Conservation (phyloP, 92 coral and sea anemone species). For the Phymanthus crucifer region DNA sequence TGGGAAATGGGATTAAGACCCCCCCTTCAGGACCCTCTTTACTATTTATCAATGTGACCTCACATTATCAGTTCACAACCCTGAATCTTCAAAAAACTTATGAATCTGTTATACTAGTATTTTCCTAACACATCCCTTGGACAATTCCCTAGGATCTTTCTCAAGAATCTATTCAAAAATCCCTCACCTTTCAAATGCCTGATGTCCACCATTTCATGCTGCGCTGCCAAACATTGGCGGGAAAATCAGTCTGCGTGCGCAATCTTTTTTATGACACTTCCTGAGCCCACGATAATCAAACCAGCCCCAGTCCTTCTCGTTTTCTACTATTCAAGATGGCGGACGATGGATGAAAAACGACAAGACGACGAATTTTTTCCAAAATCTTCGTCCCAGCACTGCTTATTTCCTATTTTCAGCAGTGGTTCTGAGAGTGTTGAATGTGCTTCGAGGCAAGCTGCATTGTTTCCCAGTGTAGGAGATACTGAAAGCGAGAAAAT, state of each 20-base stretch:
- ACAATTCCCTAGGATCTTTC: background rate
- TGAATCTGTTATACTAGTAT: too few relatives aligned
- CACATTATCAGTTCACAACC: too few relatives aligned
- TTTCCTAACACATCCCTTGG: too few relatives aligned
- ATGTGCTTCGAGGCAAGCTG: background rate
- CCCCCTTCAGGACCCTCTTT: too few relatives aligned
- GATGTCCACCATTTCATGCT: background rate
- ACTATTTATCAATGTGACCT: too few relatives aligned
- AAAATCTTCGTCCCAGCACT: conserved; percentile 3
- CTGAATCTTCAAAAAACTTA: too few relatives aligned
- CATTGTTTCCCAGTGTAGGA: conserved; percentile 45
- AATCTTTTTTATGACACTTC: background rate
- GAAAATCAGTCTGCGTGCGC: conserved; percentile 16
- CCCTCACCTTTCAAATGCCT: background rate
- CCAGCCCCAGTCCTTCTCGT: conserved; percentile 39
- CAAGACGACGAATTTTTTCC: conserved; percentile 7
- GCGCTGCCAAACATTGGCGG: conserved; percentile 1
- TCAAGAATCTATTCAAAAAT: background rate
- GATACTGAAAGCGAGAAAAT: background rate
- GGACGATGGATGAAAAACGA: conserved; percentile 43
- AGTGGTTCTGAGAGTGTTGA: conserved; percentile 1
- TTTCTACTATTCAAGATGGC: conserved; percentile 30
- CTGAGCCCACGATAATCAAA: background rate
- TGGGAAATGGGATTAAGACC: too few relatives aligned
- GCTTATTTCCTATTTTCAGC: conserved; percentile 47